Evolutionary conservation across 1,140 invertebrate genomes (phyloP), one percentile per base, ranked within the genome.

Genomic region (Andrena cerasifolii): DNA sequence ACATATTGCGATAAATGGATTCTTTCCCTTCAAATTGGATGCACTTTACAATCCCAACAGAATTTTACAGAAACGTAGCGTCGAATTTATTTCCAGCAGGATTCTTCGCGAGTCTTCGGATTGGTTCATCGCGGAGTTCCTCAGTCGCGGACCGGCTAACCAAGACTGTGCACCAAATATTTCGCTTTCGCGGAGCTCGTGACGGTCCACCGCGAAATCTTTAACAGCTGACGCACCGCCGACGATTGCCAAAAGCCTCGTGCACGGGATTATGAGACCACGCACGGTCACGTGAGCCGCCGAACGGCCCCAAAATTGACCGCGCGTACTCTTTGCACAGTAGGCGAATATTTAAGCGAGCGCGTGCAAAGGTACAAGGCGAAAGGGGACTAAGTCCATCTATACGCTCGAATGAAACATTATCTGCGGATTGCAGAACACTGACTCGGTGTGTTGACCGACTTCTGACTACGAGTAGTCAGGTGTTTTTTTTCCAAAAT

Each of bases 211-310:
- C 28, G 58, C 16, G 28, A 59, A 31, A 40, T 26, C 12, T 40
- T 54, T 70, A 77, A 47, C 33, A 54, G n/a, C 40, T 4, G 65
- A 67, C 62, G 53, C 26, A n/a, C 36, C 2, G n/a, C 18, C 2
- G 2, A 3, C 1, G 49, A 2, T 45, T 59, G 81, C 81, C 81
- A 83, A 49, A 53, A 43, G 77, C 77, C 72, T 83, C 73, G 43
- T 66, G 59, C 40, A 54, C 73, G 3, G 28, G 28, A 68, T 53
- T 51, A 43, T 12, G 40, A 31, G 61, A 43, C 26, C 45, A 28
- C 18, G 12, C 2, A 26, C 7, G 16, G 49, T 77, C 79, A 82
- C 81, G 73, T 67, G 81, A 62, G 36, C 18, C 43, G 14, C 36
- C 36, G 36, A 21, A 40, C 10, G 3, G 36, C 36, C 18, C 5